Evolutionary conservation across 2,797 vertebrate genomes (phyloP), one percentile per base, ranked within the genome.

Genomic region (Rhinophrynus dorsalis): DNA sequence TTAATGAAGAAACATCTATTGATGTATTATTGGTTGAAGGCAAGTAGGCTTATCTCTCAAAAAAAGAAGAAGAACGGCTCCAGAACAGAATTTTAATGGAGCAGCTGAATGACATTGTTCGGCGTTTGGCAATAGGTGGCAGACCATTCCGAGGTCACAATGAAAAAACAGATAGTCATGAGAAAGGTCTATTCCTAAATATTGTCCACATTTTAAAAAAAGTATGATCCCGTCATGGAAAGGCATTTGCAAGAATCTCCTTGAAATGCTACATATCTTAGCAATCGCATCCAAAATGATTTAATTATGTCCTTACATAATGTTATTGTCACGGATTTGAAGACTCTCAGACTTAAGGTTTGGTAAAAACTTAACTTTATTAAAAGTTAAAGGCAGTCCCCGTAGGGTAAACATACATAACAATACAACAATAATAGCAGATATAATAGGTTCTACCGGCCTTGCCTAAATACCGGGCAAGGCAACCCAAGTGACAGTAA

Each of bases 291-390:
- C 3, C 47, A 61, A 29, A 61, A 48, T 61, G 40, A 61, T 32
- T 33, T 61, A 61, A 45, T 23, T 48, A 26, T 61, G 58, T 18
- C 24, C 58, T 47, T 47, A 24, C 26, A 32, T 24, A 23, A 21
- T 48, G 15, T 32, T 48, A n/a, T n/a, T n/a, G n/a, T n/a, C n/a
- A n/a, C n/a, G n/a, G n/a, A n/a, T n/a, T n/a, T n/a, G n/a, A n/a
- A n/a, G n/a, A n/a, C n/a, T n/a, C n/a, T n/a, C n/a, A n/a, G n/a
- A n/a, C n/a, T n/a, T n/a, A n/a, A n/a, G n/a, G n/a, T n/a, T n/a
- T n/a, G n/a, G n/a, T n/a, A n/a, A n/a, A n/a, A n/a, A n/a, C n/a
- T n/a, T n/a, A n/a, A n/a, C n/a, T n/a, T n/a, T n/a, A n/a, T n/a
- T n/a, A n/a, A n/a, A n/a, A n/a, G n/a, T n/a, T n/a, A n/a, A n/a